Base-by-base conservation (phyloP, 1,140 invertebrate species). In the Drosophila sp. region DNA sequence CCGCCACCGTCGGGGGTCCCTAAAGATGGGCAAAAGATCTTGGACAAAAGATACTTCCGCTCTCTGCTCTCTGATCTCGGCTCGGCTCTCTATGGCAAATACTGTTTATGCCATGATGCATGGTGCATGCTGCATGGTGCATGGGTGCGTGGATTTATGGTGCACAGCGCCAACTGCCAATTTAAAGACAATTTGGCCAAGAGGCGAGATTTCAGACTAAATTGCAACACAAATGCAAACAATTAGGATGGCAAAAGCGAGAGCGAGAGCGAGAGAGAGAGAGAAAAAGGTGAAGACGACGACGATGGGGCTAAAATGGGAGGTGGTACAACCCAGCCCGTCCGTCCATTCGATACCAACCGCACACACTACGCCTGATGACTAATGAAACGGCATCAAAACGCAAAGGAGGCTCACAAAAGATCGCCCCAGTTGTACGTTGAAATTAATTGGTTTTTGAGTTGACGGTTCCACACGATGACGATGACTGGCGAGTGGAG, bases 101-200 rank as follows among this genome's bases (percentile, higher is more conserved):
- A 50, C 62, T 7, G 11, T 32, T 23, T 50, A 50, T 25, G 8
- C 30, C 30, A 30, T 30, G 80, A 78, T 90, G 80, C 76, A n/a
- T 41, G 40, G 4, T 41, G 40, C 40, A 11, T 41, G 11, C 0
- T 40, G 38, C 38, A 8, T 40, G 40, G n/a, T 50, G 44, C 44
- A 25, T 57, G 54, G 81, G 79, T 78, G 79, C 60, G 77, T 79
- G 86, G 76, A 90, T 90, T 90, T 90, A 90, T 90, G 81, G 71
- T 70, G 71, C 80, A 60, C 70, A 74, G 80, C 69, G 80, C 85
- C 80, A 90, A 90, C 87, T 90, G 82, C 72, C 87, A 90, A 90
- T 90, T 90, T 90, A 90, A 90, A 90, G 77, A 77, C 87, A 76
- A 90, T 90, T 90, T 90, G 83, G 87, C 87, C 87, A 84, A 87